Evolutionary conservation across 1,140 invertebrate species (phyloP).

Genomic region (Drosophila pruinosa): DNA sequence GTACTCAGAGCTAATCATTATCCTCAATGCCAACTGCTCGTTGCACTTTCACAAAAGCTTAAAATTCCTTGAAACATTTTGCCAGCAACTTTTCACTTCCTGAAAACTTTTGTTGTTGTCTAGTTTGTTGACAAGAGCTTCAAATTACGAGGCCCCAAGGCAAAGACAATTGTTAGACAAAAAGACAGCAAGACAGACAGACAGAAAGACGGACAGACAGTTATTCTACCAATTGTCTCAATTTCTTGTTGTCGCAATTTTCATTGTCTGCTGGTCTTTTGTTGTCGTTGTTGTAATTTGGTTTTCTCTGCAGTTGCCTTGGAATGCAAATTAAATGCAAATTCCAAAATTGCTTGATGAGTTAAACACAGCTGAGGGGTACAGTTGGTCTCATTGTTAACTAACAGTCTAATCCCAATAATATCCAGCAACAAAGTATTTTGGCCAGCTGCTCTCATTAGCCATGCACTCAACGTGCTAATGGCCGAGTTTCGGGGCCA

Average conservation of each 20-base stretch:
- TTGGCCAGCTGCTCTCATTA: slow-evolving; percentile 47
- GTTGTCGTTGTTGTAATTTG: slow-evolving; percentile 38
- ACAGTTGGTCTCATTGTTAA: slow-evolving; percentile 33
- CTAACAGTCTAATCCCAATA: slow-evolving; percentile 6
- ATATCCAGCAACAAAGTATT: slow-evolving; percentile 4
- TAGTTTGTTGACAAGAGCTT: slow-evolving; percentile 40
- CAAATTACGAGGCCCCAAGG: slow-evolving; percentile 49
- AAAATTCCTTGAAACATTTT: slow-evolving; percentile 30
- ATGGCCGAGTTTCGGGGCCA: slow-evolving; percentile 51
- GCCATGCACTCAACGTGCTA: slow-evolving; percentile 67
- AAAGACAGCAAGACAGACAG: not conserved
- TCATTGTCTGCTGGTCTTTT: slow-evolving; percentile 35
- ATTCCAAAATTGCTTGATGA: slow-evolving; percentile 39
- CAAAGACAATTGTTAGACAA: slow-evolving; percentile 33
- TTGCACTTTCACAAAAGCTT: slow-evolving; percentile 29
- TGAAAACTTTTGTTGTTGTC: slow-evolving; percentile 18
- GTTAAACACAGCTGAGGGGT: slow-evolving; percentile 1
- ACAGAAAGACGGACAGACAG: slow-evolving; percentile 32
- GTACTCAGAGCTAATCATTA: not conserved
- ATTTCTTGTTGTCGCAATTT: slow-evolving; percentile 46
- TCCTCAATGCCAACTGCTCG: not conserved
- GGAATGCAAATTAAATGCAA: slow-evolving; percentile 64
- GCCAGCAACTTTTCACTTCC: slow-evolving; percentile 24
- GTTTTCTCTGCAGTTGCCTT: slow-evolving; percentile 18
- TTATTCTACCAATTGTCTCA: slow-evolving; percentile 67